Evolutionary conservation across 1,140 invertebrate genomes (phyloP), one percentile per base, ranked within the genome.

Genomic region (Campoletis sonorensis): DNA sequence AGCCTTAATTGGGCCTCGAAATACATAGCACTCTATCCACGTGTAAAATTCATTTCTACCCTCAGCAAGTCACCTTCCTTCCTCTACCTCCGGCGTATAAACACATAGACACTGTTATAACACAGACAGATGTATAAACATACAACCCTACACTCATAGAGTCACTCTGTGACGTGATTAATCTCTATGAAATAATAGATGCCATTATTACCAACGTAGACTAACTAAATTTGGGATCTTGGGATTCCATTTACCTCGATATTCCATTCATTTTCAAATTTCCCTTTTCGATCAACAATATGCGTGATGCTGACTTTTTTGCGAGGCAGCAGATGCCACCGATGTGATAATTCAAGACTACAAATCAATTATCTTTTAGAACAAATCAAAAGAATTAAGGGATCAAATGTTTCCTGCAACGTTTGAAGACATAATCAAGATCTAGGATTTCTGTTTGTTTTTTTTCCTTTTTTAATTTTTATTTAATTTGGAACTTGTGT

Each of bases 1-100:
- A 75, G 79, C 33, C 70, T 64, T 80, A 80, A 80, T 80, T 80
- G 79, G 79, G 26, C 61, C 58, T 64, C 58, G 76, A 78, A 78
- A 73, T 78, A 78, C 58, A 51, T 80, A 51, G 71, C 61, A 16
- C 27, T 49, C 73, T 75, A 75, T 80, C 71, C 68, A 26, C 58
- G 68, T 64, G 79, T 75, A 75, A 80, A 73, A 80, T 80, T 67
- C 71, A 80, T 73, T 75, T 72, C 67, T 45, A 67, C 71, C 54
- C 51, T 71, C 78, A n/a, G 49, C 61, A 51, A 26, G n/a, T 30
- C 37, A 58, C 67, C 67, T 18, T 33, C 68, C 21, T 68, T 64
- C 18, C 30, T 15, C 40, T 45, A 13, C 13, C 67, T 70, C 27
- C 4, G 8, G 23, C 67, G 4, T 16, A 33, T 33, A 70, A n/a